Base-by-base conservation (phyloP, 2,888 invertebrate genomes). In the Cacoxenus indagator region DNA sequence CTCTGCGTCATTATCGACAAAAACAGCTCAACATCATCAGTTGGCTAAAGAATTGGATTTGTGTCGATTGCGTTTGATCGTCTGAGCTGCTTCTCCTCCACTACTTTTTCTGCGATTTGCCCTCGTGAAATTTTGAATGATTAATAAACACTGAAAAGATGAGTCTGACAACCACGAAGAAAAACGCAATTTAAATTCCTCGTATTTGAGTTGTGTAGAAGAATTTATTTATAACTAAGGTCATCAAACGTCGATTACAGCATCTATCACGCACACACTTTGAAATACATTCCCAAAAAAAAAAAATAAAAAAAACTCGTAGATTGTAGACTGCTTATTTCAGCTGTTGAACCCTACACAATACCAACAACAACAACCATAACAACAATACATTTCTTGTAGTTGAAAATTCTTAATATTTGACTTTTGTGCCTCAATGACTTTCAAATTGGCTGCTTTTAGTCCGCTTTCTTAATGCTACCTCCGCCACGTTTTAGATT, bases 351-450 rank as follows among this genome's bases (percentile, higher is more conserved):
- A 82, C 80, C 76, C 80, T 83, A 82, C 83, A 37, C 5, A 37
- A 74, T 19, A 64, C 17, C 29, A 19, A 19, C 48, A 64, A 29
- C 62, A 62, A 9, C 37, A 62, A 22, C 62, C 37, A 14, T n/a
- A 29, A 19, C 31, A 29, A 22, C 31, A 22, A 43, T 45, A 48
- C 62, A 55, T 45, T 62, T 62, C 14, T n/a, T 51, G 70, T 82
- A 78, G 82, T 83, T 81, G 77, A 82, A 81, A 83, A 9, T 45
- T 82, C 77, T 80, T 81, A 81, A 83, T 81, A 81, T 82, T 82
- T 81, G 81, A 83, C 80, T 81, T 80, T 83, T 83, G 82, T 78
- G 80, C 83, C 83, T 81, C 84, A 81, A 81, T 81, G 81, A 81
- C 84, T 81, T 83, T 83, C 78, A 81, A 82, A 81, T 81, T 83